Conservation (phyloP, 2,888 invertebrate species). For the Sarcophaga carnaria region DNA sequence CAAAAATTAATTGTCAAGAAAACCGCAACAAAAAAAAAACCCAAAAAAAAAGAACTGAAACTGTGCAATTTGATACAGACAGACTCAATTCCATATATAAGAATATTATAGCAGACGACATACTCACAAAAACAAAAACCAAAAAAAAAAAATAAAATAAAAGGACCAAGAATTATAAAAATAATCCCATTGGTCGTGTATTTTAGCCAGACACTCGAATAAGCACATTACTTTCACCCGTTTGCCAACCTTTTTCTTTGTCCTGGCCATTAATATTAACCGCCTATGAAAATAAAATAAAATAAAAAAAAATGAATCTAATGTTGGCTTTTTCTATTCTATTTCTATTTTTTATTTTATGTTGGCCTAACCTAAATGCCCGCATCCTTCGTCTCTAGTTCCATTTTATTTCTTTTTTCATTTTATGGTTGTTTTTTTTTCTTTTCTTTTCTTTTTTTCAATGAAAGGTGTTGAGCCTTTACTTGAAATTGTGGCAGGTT, state of each 20-base stretch:
- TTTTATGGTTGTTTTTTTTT: not conserved
- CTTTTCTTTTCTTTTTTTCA: not conserved
- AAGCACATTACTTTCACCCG: slow-evolving; percentile 16
- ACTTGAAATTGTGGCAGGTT: slow-evolving; percentile 34
- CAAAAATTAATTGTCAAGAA: slow-evolving; percentile 36
- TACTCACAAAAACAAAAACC: not conserved
- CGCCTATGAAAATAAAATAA: slow-evolving; percentile 1
- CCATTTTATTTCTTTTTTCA: not conserved
- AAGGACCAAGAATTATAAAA: not conserved
- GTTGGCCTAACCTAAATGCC: not conserved
- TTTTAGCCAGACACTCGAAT: not conserved
- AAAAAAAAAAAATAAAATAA: too few species aligned
- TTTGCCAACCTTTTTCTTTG: slow-evolving; percentile 8
- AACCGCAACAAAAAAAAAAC: not conserved
- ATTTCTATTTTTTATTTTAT: not conserved
- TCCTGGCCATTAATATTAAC: slow-evolving; percentile 37
- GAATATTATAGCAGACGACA: too few species aligned
- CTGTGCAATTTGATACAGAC: too few species aligned
- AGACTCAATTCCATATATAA: too few species aligned
- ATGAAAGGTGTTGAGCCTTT: slow-evolving; percentile 34
- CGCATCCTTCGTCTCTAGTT: not conserved
- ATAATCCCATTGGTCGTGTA: too few species aligned
- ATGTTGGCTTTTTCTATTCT: slow-evolving; percentile 2
- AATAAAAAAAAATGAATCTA: slow-evolving; percentile 21
- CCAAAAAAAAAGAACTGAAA: not conserved